Percentiles rank a stretch among this genome's conserved stretches.
Evolutionary conservation across 1,140 invertebrate genomes (phyloP).

Genomic region (Trypoxylus dichotomus): DNA sequence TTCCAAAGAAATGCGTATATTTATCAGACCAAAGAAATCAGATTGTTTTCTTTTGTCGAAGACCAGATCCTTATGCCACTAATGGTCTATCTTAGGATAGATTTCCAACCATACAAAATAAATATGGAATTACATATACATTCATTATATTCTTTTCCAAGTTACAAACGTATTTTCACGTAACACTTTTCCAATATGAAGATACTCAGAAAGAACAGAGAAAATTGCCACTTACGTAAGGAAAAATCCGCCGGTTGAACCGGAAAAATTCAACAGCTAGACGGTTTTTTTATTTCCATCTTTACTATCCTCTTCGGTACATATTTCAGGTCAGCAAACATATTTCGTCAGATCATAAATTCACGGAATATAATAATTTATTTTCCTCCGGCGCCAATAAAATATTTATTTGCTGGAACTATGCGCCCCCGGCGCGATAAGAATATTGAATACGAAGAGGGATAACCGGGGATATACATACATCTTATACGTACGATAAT

Average conservation of each 20-base stretch:
- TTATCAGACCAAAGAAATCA: too few species aligned
- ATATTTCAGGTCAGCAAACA: conserved; percentile 8
- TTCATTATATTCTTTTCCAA: too few species aligned
- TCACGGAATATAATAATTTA: conserved; percentile 10
- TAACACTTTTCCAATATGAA: too few species aligned
- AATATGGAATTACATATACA: too few species aligned
- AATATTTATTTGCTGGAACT: conserved; percentile 21
- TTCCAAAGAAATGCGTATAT: too few species aligned
- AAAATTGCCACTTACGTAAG: too few species aligned
- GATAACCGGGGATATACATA: conserved; percentile 1
- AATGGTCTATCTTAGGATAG: too few species aligned
- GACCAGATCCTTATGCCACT: too few species aligned
- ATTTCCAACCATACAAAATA: too few species aligned
- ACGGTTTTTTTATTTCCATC: not conserved
- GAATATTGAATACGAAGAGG: not conserved
- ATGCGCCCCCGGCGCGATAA: conserved; percentile 2
- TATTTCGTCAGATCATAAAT: conserved; percentile 20
- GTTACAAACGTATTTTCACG: too few species aligned
- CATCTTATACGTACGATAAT: not conserved
- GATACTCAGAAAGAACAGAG: too few species aligned
- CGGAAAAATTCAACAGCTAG: not conserved
- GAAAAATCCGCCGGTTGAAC: not conserved
- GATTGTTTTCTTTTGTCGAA: too few species aligned
- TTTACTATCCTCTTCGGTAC: not conserved
- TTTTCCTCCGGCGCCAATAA: conserved; percentile 8